A percentile compares a stretch with the other conserved stretches of the same genome.
Evolutionary conservation across 2,113 vertebrate genomes (phyloP).

Genomic region (Grus americana): DNA sequence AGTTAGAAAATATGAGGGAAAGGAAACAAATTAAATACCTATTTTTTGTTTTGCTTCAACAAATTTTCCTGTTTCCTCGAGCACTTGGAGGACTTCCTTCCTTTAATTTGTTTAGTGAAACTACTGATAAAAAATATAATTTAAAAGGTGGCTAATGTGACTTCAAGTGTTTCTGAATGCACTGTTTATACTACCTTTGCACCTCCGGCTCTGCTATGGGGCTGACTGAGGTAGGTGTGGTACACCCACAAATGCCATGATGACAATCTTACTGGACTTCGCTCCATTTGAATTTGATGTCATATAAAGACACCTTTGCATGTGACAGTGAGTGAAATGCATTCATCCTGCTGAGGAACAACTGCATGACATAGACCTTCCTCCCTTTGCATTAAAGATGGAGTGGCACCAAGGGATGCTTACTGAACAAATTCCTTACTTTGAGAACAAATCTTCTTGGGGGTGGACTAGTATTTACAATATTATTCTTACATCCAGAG

Average conservation of each 20-base stretch:
- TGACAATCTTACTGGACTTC: background rate
- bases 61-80: background rate
- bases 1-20: background rate
- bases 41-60: background rate
- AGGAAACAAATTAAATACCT: background rate
- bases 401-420: background rate
- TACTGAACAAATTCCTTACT: background rate
- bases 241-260: background rate
- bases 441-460: background rate
- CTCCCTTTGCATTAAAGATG: background rate
- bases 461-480: background rate
- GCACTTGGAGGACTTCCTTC: background rate
- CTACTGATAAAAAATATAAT: background rate
- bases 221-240: background rate
- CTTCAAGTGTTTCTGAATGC: background rate
- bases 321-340: background rate
- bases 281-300: background rate
- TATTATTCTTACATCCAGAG: background rate
- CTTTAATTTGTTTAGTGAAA: background rate
- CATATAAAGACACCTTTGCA: background rate
- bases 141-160: background rate
- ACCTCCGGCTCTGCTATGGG: background rate
- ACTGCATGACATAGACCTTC: background rate
- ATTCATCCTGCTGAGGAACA: background rate
- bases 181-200: background rate